A percentile compares a stretch with the other conserved stretches of the same genome.
Evolutionary conservation across 2,113 vertebrate species (phyloP).

Genomic region (Salvelinus fontinalis): DNA sequence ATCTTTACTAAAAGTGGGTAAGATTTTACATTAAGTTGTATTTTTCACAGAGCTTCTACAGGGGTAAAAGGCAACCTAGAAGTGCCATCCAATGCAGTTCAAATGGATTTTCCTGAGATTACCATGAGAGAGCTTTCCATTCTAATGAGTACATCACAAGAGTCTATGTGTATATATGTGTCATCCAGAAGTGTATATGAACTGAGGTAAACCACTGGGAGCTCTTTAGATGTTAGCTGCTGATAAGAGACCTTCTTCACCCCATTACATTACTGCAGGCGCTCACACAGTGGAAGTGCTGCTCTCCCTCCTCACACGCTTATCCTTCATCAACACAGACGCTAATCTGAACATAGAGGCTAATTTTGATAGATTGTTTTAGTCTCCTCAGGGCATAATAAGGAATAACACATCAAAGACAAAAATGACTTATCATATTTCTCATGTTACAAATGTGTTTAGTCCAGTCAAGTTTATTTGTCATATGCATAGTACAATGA

Average conservation of each 20-base stretch:
- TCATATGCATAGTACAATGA: no score
- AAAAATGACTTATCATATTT: not conserved
- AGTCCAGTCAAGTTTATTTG: no score
- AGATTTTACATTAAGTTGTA: no score
- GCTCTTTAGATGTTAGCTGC: conserved; percentile 61
- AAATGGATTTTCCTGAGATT: no score
- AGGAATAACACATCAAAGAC: conserved; percentile 9
- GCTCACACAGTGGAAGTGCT: conserved; percentile 40
- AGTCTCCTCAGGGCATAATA: not conserved
- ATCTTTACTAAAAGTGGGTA: no score
- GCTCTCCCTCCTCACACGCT: conserved; percentile 49
- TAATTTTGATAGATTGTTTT: conserved; percentile 50
- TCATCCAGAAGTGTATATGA: conserved; percentile 24
- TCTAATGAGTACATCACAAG: no score
- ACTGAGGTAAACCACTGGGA: conserved; percentile 64
- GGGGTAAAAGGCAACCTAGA: no score
- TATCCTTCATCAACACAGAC: conserved; percentile 68
- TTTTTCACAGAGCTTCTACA: no score
- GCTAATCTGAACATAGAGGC: conserved; percentile 57
- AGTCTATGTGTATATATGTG: not conserved
- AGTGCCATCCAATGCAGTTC: no score
- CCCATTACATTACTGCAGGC: conserved; percentile 47
- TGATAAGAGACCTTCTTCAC: conserved; percentile 57
- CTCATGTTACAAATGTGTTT: no score
- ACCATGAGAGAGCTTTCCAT: no score